Percentiles rank a stretch among this genome's conserved stretches.
Evolutionary conservation across 2,797 vertebrate species (phyloP).

Genomic region (Melanotaenia maccullochi): DNA sequence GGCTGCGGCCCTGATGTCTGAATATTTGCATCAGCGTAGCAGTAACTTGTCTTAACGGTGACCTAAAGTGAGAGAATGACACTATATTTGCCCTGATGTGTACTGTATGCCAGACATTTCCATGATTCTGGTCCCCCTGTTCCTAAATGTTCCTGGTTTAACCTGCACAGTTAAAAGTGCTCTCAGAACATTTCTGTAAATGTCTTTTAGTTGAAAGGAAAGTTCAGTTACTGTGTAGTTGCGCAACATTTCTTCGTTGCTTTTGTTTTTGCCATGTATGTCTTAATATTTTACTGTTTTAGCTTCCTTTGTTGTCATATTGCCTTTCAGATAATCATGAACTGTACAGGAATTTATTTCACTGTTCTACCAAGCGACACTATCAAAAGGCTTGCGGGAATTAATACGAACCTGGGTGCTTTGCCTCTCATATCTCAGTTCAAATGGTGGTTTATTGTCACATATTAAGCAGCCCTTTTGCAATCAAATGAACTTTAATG

Average conservation of each 20-base stretch:
- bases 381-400: slow-evolving; percentile 45
- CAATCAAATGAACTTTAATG: slow-evolving; percentile 22
- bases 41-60: slow-evolving; percentile 62
- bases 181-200: slow-evolving; percentile 51
- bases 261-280: slow-evolving; percentile 13
- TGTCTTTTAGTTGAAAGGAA: slow-evolving; percentile 61
- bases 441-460: slow-evolving; percentile 25
- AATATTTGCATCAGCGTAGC: slow-evolving; percentile 51
- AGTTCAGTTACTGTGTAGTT: slow-evolving; percentile 60
- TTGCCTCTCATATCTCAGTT: slow-evolving; percentile 29
- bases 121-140: slow-evolving; percentile 20
- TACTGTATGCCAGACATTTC: slow-evolving; percentile 59
- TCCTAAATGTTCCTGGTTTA: slow-evolving; percentile 39
- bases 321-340: slow-evolving; percentile 57
- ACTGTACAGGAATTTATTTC: slow-evolving; percentile 38
- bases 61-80: slow-evolving; percentile 51
- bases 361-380: slow-evolving; percentile 38
- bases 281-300: slow-evolving; percentile 49
- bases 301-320: slow-evolving; percentile 37
- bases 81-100: slow-evolving; percentile 68
- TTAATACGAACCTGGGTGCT: slow-evolving; percentile 23
- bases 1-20: slow-evolving; percentile 43
- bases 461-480: slow-evolving; percentile 33
- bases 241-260: slow-evolving; percentile 45
- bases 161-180: slow-evolving; percentile 41